Base-by-base conservation (phyloP, 2,888 invertebrate genomes). In the Drosophila emarginata region DNA sequence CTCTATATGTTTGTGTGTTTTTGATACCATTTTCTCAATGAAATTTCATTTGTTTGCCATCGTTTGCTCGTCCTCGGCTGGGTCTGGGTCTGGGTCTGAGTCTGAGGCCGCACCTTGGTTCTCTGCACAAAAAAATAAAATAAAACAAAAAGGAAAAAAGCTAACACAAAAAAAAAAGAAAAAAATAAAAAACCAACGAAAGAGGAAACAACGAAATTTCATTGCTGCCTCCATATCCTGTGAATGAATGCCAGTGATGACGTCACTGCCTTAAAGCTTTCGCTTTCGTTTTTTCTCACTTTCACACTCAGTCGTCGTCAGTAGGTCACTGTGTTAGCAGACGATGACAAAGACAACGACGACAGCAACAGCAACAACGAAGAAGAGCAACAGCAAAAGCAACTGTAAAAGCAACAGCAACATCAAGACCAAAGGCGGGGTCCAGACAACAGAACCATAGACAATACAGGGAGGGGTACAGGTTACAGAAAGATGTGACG, bases 321-420 rank as follows among this genome's bases (percentile, higher is more conserved):
- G 73, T 91, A 90, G 91, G 91, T 91, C 91, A 91, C 85, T 91
- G 90, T 91, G 91, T 90, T 91, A 91, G 84, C 87, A 89, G 88
- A 71, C 83, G 70, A 74, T 6, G 40, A 36, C 57, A 52, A 37
- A 18, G 15, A 14, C 40, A 23, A 32, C 4, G 11, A 26, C 14
- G 11, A 2, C 40, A 4, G 14, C 32, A 11, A 6, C 28, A 18
- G 45, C n/a, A 18, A 60, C 6, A n/a, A 18, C 32, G 2, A 21
- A 3, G 45, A 9, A 26, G 57, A 26, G 18, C 64, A 74, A 61
- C 66, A 57, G 61, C 61, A 18, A 58, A 40, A 28, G 36, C 45
- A 45, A 45, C 36, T 4, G 28, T 5, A 28, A 28, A 6, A 28
- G 23, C 23, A 23, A 23, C 2, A 23, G 23, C 23, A 23, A 23